Base-by-base conservation (phyloP, 2,113 vertebrate genomes). In the Poeciliopsis prolifica region DNA sequence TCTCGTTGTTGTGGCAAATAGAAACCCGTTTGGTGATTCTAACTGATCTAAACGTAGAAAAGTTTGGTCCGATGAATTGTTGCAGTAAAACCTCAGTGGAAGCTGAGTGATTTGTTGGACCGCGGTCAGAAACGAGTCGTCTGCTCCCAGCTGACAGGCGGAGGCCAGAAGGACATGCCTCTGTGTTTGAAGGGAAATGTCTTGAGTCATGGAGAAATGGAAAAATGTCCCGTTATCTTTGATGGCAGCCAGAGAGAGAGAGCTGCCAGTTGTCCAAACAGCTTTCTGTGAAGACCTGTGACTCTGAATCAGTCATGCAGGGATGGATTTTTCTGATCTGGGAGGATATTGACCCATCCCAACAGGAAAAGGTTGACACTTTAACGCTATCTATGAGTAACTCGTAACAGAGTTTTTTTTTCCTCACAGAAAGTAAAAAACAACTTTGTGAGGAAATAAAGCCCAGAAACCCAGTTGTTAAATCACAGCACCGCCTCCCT, bases 191-290 rank as follows among this genome's bases (percentile, higher is more conserved):
- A 77, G 72, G 77, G 70, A 77, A 79, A 82, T 17, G 35, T 83
- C 78, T 87, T 84, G 75, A 85, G 86, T 78, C 80, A 77, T 17
- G n/a, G 78, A 65, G 76, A 86, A 83, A 92, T 87, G 73, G 82
- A 92, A 92, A 92, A 90, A 92, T 87, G 82, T 89, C 86, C 86
- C 82, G 82, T 88, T 90, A 86, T 86, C 79, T 88, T 79, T 90
- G 86, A 93, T 66, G 82, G 75, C 77, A 70, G 58, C 70, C 74
- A 65, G 80, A 37, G 64, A 77, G 87, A 63, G 28, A 77, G 86
- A 85, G 83, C 82, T 90, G 89, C 91, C 90, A 86, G 83, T 85
- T 83, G 84, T 87, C 87, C 86, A 88, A 91, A 90, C 85, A 87
- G 85, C 85, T 86, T 87, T 88, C 82, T 2, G 80, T 83, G 82